Evolutionary conservation across 2,797 vertebrate genomes (phyloP).

Genomic region (Aldrovandia affinis): DNA sequence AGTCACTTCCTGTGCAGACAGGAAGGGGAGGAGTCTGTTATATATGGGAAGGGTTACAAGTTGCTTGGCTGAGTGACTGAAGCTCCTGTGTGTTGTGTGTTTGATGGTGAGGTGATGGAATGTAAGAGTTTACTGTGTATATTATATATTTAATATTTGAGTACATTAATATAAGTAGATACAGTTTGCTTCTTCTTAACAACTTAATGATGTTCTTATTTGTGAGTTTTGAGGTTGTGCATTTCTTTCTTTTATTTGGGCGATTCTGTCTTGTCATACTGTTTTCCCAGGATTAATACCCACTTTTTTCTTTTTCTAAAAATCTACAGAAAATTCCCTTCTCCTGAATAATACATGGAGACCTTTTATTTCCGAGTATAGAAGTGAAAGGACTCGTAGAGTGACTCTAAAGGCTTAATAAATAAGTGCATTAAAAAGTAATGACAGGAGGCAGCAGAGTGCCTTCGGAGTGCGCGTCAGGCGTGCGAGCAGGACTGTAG

Average conservation of each 20-base stretch:
- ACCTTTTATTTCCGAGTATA: background rate
- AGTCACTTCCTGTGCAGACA: no score
- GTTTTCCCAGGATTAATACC: no score
- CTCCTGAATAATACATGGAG: background rate
- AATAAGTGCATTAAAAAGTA: background rate
- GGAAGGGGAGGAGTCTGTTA: no score
- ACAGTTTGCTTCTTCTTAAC: background rate
- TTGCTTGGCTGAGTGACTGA: no score
- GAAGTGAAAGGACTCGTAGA: background rate
- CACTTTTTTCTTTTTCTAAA: background rate
- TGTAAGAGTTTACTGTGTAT: background rate
- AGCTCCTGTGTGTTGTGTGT: no score
- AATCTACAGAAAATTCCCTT: background rate
- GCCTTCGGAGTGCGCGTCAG: background rate
- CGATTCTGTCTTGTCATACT: background rate
- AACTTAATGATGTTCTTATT: background rate
- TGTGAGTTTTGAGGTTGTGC: background rate
- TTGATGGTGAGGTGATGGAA: no score
- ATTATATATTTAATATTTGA: background rate
- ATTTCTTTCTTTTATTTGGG: background rate
- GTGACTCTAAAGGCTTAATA: background rate
- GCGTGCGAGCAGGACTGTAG: background rate
- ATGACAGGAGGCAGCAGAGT: background rate
- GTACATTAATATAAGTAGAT: no score
- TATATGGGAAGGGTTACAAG: no score